Conservation (phyloP, 2,113 vertebrate genomes). For the Chaetops frenatus region DNA sequence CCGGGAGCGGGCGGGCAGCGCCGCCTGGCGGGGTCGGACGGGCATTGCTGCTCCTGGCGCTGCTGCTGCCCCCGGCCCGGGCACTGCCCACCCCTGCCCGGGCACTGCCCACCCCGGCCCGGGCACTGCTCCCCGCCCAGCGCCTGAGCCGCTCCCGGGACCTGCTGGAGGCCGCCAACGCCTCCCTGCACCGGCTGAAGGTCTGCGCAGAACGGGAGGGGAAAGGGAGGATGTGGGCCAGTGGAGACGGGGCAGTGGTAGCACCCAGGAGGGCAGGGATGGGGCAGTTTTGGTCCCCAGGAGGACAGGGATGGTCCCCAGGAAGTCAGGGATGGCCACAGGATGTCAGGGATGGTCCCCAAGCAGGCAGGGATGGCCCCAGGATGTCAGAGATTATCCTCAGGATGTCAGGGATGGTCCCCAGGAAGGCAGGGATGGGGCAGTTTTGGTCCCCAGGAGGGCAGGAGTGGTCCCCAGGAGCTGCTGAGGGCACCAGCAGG, state of each 20-base stretch:
- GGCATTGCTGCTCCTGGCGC: not conserved
- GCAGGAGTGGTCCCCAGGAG: too few relatives aligned
- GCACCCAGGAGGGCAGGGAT: not conserved
- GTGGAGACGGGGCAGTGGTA: not conserved
- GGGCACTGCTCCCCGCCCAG: not conserved
- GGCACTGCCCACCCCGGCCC: not conserved
- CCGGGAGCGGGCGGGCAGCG: not conserved
- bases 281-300: not conserved
- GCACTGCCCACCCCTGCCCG: fast-evolving
- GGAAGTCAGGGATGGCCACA: too few relatives aligned
- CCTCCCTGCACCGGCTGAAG: not conserved
- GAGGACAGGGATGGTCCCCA: not conserved
- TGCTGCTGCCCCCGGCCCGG: not conserved
- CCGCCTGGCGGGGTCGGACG: fast-evolving
- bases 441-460: not conserved
- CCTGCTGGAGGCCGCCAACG: not conserved
- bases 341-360: fast-evolving
- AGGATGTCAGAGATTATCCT: too few relatives aligned
- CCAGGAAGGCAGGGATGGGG: not conserved
- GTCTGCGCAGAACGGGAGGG: not conserved
- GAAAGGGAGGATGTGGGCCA: fast-evolving
- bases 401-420: too few relatives aligned
- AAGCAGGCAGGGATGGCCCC: not conserved
- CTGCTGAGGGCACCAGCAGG: not conserved
- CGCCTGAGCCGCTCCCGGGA: not conserved